A percentile compares a stretch with the other conserved stretches of the same genome.
phyloP scores from a whole-genome alignment of 2,113 vertebrate species.

The Cinclus cinclus region DNA sequence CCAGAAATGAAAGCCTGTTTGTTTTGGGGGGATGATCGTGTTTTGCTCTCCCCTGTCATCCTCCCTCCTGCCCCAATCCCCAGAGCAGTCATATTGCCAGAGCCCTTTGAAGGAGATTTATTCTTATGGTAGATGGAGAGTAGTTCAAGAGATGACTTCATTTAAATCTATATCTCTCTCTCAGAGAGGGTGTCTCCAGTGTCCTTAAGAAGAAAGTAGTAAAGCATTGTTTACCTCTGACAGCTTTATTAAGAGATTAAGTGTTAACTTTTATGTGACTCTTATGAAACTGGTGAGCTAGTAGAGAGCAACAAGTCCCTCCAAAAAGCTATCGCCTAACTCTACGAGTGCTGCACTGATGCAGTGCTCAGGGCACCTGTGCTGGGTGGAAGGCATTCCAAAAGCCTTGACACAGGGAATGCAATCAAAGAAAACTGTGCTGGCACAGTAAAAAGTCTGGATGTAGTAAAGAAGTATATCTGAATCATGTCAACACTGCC shows the following conservation, averaged over 20 bases:
- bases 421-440: neutral
- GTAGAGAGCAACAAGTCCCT: neutral
- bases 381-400: neutral
- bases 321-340: neutral
- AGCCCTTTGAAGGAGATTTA: neutral
- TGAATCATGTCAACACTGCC: neutral
- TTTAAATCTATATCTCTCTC: neutral
- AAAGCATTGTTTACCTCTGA: conserved; percentile 29
- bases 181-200: neutral
- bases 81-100: neutral
- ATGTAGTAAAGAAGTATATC: neutral
- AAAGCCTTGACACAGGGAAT: neutral
- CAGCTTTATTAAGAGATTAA: conserved; percentile 53
- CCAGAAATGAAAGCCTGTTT: neutral
- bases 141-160: neutral
- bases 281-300: neutral
- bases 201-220: conserved; percentile 6
- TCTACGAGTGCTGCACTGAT: neutral
- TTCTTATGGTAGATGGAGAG: neutral
- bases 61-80: neutral
- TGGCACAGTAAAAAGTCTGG: neutral
- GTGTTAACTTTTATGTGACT: neutral
- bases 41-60: neutral
- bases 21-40: neutral
- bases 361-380: neutral